A percentile compares a stretch with the other conserved stretches of the same genome.
These are phyloP conservation scores for Sebastiscus albofasciatus DNA, from an alignment of 2,797 vertebrate species.

Conservation along the genomic window DNA sequence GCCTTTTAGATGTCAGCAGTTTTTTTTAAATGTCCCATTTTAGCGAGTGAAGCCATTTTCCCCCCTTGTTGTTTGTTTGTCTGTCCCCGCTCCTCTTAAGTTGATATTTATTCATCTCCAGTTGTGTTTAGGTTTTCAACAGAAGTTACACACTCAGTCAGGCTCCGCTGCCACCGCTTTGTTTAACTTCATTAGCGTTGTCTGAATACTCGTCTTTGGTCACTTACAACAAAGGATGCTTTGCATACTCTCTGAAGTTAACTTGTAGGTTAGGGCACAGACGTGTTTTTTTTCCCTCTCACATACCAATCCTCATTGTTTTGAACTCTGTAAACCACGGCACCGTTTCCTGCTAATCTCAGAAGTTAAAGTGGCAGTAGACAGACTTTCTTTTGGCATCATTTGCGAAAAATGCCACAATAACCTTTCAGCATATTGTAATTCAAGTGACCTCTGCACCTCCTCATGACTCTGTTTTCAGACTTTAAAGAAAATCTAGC, in stretches of 20 bases:
- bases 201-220: constrained; percentile 87
- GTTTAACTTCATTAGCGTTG: constrained; percentile 90
- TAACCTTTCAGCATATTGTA: too few relatives aligned
- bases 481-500: too few relatives aligned
- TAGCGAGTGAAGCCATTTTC: constrained; percentile 73
- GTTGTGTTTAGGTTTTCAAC: constrained; percentile 79
- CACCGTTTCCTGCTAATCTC: neutral
- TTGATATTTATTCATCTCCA: constrained; percentile 92
- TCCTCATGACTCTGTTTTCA: too few relatives aligned
- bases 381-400: too few relatives aligned
- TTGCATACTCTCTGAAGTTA: constrained; percentile 84
- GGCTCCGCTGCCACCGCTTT: constrained; percentile 83
- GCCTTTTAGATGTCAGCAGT: constrained; percentile 90
- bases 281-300: neutral
- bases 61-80: constrained; percentile 81
- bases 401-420: too few relatives aligned
- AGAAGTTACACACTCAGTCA: constrained; percentile 88
- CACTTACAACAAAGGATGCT: constrained; percentile 78
- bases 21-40: constrained; percentile 84
- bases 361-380: neutral
- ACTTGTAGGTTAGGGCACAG: constrained; percentile 56
- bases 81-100: constrained; percentile 74
- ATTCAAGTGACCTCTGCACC: too few relatives aligned
- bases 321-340: neutral
- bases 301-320: neutral